These are phyloP conservation scores for Belgica antarctica DNA, from an alignment of 2,888 invertebrate species.

Conservation along the genomic window DNA sequence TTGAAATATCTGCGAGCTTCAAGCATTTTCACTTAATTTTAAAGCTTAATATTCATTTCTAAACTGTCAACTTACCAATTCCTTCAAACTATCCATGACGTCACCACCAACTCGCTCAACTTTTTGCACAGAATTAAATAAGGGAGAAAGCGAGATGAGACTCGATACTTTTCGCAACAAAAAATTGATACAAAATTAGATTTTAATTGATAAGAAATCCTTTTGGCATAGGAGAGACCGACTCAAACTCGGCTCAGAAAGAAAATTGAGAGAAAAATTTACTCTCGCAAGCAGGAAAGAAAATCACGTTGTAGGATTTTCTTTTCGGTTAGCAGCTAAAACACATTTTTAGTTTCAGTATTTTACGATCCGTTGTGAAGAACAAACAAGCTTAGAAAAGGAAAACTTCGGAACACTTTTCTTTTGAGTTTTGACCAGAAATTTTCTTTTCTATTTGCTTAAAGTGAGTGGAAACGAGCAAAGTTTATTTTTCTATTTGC, in stretches of 20 bases:
- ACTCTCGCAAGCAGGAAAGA: slow-evolving; percentile 11
- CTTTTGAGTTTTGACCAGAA: not conserved
- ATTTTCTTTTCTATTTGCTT: slow-evolving; percentile 19
- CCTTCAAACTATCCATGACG: no score
- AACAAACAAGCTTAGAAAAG: slow-evolving; percentile 29
- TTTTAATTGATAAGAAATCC: slow-evolving; percentile 20
- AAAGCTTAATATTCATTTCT: no score
- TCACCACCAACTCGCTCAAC: no score
- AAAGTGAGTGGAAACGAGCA: not conserved
- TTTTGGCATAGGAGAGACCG: not conserved
- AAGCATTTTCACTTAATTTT: no score
- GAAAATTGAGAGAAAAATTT: not conserved
- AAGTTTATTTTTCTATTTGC: slow-evolving; percentile 17
- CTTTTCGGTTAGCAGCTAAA: slow-evolving; percentile 27
- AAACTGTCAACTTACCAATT: no score
- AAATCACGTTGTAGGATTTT: slow-evolving; percentile 18
- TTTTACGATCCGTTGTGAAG: slow-evolving; percentile 38
- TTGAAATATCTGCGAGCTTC: no score
- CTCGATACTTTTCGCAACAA: no score
- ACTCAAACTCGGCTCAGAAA: not conserved
- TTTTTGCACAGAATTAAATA: no score
- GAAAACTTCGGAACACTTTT: not conserved
- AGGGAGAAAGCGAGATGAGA: no score
- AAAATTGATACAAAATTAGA: not conserved
- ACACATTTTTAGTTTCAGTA: slow-evolving; percentile 40